Evolutionary conservation across 2,888 invertebrate species (phyloP).

Genomic region (Tipula confusa): DNA sequence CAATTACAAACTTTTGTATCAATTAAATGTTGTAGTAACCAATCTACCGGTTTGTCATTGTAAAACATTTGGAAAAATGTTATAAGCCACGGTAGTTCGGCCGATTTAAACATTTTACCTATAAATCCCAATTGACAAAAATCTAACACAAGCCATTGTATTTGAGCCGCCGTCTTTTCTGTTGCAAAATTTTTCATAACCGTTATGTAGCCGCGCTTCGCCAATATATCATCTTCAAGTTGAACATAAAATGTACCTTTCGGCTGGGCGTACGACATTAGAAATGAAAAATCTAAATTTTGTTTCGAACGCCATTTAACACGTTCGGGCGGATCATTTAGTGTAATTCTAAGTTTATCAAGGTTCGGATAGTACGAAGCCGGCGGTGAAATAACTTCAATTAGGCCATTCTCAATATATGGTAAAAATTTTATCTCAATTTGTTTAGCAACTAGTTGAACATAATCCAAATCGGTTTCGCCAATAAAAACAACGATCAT

Average conservation of each 20-base stretch:
- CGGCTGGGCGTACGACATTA: conserved; percentile 89
- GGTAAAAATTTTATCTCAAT: conserved; percentile 71
- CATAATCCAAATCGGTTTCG: conserved; percentile 75
- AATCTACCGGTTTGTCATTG: conserved; percentile 94
- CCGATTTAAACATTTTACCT: conserved; percentile 88
- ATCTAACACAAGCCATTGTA: conserved; percentile 87
- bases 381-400: conserved; percentile 86
- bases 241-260: conserved; percentile 87
- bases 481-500: conserved; percentile 84
- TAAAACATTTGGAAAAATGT: conserved; percentile 95
- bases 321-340: conserved; percentile 81
- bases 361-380: conserved; percentile 84
- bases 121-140: conserved; percentile 94
- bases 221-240: conserved; percentile 90
- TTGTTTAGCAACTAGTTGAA: conserved; percentile 67
- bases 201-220: conserved; percentile 76
- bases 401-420: conserved; percentile 71
- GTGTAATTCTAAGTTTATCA: conserved; percentile 66
- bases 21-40: conserved; percentile 87
- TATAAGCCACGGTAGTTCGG: conserved; percentile 78
- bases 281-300: conserved; percentile 86
- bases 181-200: conserved; percentile 81
- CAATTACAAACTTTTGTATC: conserved; percentile 85
- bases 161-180: conserved; percentile 65
- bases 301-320: conserved; percentile 92